Evolutionary conservation across 2,113 vertebrate species (phyloP).

Genomic region (Osmerus mordax): DNA sequence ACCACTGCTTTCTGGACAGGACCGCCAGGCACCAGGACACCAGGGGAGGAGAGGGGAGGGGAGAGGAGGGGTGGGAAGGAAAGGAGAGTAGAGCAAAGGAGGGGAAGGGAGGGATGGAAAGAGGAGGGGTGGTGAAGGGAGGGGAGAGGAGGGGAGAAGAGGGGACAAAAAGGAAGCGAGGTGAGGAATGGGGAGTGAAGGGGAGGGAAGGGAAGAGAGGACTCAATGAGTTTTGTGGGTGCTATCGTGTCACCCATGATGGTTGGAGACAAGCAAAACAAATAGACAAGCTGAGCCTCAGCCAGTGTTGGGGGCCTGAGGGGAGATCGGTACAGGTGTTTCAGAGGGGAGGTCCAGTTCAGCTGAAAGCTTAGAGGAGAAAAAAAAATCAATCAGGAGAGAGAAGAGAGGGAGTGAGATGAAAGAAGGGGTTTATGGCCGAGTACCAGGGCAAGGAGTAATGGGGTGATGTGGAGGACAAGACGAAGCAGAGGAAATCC

Average conservation of each 20-base stretch:
- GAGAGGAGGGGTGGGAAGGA: neutral
- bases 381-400: constrained; percentile 5
- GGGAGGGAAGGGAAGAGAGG: neutral
- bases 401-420: constrained; percentile 12
- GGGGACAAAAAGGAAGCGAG: constrained; percentile 8
- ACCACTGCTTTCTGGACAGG: constrained; percentile 40
- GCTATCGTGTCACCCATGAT: neutral
- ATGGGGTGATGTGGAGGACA: constrained; percentile 52
- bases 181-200: constrained; percentile 23
- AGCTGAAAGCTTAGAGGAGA: constrained; percentile 7
- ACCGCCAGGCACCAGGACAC: constrained; percentile 4
- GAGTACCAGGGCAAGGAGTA: neutral
- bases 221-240: constrained; percentile 12
- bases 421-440: constrained; percentile 35
- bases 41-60: neutral
- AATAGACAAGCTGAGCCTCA: neutral
- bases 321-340: neutral
- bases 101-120: neutral
- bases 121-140: neutral
- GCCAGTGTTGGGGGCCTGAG: neutral
- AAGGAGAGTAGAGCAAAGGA: neutral
- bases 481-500: constrained; percentile 32
- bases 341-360: constrained; percentile 6
- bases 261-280: neutral
- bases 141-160: constrained; percentile 26